Evolutionary conservation across 2,888 invertebrate genomes (phyloP).

Genomic region (Drosophila acutilabella): DNA sequence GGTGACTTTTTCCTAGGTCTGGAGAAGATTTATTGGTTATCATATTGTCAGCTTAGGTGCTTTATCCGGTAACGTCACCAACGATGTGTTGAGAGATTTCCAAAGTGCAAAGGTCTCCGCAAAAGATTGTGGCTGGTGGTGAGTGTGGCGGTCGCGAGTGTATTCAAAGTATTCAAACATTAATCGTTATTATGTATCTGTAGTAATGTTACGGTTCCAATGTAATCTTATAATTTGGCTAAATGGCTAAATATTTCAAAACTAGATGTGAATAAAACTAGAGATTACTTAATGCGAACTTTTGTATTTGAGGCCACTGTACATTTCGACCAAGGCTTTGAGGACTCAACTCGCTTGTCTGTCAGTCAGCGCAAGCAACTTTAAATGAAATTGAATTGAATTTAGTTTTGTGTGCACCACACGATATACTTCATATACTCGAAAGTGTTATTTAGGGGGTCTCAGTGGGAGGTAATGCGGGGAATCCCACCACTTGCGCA

Average conservation of each 20-base stretch:
- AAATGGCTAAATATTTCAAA: neutral
- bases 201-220: no score
- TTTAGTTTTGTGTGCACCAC: slow-evolving; percentile 78
- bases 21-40: neutral
- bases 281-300: neutral
- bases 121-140: neutral
- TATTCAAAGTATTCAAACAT: neutral
- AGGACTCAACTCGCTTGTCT: slow-evolving; percentile 72
- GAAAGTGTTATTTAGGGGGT: slow-evolving; percentile 56
- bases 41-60: neutral
- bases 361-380: slow-evolving; percentile 79
- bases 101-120: neutral
- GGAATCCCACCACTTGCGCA: slow-evolving; percentile 35
- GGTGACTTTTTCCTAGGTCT: neutral
- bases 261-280: no score
- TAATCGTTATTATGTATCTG: neutral
- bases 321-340: slow-evolving; percentile 39
- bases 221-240: no score
- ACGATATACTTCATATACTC: slow-evolving; percentile 64
- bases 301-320: slow-evolving; percentile 39
- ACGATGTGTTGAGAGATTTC: neutral
- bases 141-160: neutral
- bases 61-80: neutral
- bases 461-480: neutral
- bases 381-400: slow-evolving; percentile 82